phyloP scores from a whole-genome alignment of 2,113 vertebrate genomes.

The Sylvia atricapilla region DNA sequence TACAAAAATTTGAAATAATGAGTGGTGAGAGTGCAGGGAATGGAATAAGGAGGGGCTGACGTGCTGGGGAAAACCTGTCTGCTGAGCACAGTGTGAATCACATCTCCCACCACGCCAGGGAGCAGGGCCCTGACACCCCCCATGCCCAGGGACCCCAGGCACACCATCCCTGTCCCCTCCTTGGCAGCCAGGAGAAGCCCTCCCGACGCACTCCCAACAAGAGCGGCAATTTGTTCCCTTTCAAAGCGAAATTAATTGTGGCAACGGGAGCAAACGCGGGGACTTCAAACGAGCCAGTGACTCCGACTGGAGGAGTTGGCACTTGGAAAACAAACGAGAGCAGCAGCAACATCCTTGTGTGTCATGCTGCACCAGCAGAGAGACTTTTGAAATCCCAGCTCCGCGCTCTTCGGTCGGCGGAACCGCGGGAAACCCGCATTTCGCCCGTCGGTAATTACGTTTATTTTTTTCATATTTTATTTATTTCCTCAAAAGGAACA shows the following conservation, averaged over 20 bases:
- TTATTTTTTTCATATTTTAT: constrained; percentile 67
- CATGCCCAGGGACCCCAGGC: fast-evolving
- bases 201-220: neutral
- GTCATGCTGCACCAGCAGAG: neutral
- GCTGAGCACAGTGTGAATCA: neutral
- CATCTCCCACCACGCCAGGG: fast-evolving
- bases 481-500: constrained; percentile 68
- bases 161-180: fast-evolving
- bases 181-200: neutral
- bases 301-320: constrained; percentile 15
- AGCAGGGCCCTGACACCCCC: neutral
- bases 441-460: constrained; percentile 49
- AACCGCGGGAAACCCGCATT: constrained; percentile 38
- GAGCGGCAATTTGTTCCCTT: constrained; percentile 44
- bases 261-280: neutral
- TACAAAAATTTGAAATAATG: neutral
- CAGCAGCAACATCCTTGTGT: neutral
- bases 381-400: constrained; percentile 32
- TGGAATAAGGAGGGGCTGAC: neutral
- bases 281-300: constrained; percentile 11
- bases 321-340: neutral
- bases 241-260: constrained; percentile 32
- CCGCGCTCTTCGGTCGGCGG: neutral
- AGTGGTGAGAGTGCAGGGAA: fast-evolving
- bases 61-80: fast-evolving